Evolutionary conservation across 2,888 invertebrate species (phyloP).

Genomic region (Calliopum simillimum): DNA sequence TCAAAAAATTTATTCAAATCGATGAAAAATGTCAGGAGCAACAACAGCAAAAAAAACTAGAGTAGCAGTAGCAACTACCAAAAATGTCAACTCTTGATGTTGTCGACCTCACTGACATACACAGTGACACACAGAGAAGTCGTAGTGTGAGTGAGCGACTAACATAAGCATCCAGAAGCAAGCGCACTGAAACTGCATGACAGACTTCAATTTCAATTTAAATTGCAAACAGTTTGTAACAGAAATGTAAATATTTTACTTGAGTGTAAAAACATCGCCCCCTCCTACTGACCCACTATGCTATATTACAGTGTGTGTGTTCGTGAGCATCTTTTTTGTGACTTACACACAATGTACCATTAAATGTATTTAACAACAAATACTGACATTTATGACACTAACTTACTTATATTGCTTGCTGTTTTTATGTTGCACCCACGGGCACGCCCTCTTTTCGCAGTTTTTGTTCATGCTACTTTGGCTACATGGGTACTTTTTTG

Average conservation of each 20-base stretch:
- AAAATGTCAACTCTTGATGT: no score
- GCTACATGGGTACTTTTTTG: no score
- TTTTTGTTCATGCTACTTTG: no score
- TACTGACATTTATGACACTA: conserved; percentile 18
- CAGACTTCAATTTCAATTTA: conserved; percentile 36
- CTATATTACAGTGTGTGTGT: no score
- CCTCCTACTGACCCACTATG: not conserved
- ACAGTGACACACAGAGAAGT: not conserved
- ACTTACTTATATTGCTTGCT: not conserved
- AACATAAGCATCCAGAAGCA: not conserved
- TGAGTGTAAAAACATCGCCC: conserved; percentile 2
- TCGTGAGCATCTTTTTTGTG: not conserved
- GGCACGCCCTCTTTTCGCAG: no score
- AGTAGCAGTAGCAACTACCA: not conserved
- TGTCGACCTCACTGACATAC: not conserved
- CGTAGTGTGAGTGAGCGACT: not conserved
- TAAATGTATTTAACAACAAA: not conserved
- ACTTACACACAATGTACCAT: conserved; percentile 1
- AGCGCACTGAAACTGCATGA: no score
- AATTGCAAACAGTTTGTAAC: conserved; percentile 37
- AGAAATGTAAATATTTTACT: conserved; percentile 32
- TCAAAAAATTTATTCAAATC: conserved; percentile 15
- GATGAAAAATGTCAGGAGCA: conserved; percentile 1
- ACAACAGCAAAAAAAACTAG: not conserved
- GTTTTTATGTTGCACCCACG: no score